Percentiles rank a stretch among this genome's conserved stretches.
These are phyloP conservation scores for Marmota flaviventris DNA, from an alignment of 2,113 vertebrate genomes.

Conservation along the genomic window DNA sequence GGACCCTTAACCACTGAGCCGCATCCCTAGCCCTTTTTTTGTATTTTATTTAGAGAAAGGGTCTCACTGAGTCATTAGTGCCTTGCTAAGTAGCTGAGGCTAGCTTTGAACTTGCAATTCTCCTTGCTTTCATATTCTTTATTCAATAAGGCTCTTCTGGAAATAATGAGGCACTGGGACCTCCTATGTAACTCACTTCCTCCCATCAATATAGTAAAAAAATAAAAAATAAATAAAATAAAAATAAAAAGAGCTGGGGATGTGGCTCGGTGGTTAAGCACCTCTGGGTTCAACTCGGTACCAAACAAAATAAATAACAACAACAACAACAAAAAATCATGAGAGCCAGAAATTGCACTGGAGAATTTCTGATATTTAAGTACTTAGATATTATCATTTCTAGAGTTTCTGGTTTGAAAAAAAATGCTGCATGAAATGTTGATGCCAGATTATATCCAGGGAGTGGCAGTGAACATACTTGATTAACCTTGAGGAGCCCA, in stretches of 20 bases:
- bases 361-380: slow-evolving; percentile 74
- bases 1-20: too few relatives aligned
- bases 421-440: background rate
- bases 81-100: too few relatives aligned
- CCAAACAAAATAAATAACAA: too few relatives aligned
- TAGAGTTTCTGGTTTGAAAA: slow-evolving; percentile 42
- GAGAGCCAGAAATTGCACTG: slow-evolving; percentile 19
- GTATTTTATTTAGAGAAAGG: too few relatives aligned
- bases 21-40: too few relatives aligned
- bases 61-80: too few relatives aligned
- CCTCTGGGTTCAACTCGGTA: too few relatives aligned
- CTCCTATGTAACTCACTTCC: background rate
- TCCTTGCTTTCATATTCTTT: background rate
- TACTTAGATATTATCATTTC: slow-evolving; percentile 55
- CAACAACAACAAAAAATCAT: background rate
- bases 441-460: slow-evolving; percentile 41
- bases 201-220: background rate
- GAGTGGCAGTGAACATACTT: background rate
- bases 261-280: too few relatives aligned
- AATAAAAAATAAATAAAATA: background rate
- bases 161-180: slow-evolving; percentile 11
- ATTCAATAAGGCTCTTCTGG: background rate
- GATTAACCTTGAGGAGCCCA: slow-evolving; percentile 44
- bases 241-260: too few relatives aligned
- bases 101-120: too few relatives aligned